These are phyloP conservation scores for Misgurnus anguillicaudatus DNA, from an alignment of 2,113 vertebrate genomes.

Conservation along the genomic window DNA sequence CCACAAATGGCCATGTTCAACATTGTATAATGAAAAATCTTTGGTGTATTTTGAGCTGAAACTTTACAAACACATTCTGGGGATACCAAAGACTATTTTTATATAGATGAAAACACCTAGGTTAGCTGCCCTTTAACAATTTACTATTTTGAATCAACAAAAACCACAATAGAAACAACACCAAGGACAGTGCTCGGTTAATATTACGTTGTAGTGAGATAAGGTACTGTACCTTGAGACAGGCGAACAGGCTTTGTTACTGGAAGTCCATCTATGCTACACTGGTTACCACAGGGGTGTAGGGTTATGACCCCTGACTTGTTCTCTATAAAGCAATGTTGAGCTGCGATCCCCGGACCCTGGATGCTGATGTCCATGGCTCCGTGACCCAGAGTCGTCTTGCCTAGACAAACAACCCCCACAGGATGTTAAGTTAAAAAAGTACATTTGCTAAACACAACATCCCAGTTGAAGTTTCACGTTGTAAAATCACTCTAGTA, in stretches of 20 bases:
- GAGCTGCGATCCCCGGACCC: conserved; percentile 80
- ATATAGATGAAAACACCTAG: no score
- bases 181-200: background rate
- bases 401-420: conserved; percentile 70
- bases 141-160: background rate
- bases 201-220: background rate
- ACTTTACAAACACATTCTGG: no score
- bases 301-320: conserved; percentile 79
- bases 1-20: no score
- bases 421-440: conserved; percentile 13
- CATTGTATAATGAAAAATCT: no score
- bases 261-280: conserved; percentile 81
- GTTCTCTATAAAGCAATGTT: conserved; percentile 95
- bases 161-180: background rate
- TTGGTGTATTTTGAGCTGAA: no score
- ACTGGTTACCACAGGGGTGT: conserved; percentile 88
- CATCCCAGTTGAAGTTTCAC: background rate
- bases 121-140: no score
- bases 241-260: conserved; percentile 81
- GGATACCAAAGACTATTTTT: no score
- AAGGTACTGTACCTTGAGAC: conserved; percentile 82
- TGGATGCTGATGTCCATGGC: conserved; percentile 84
- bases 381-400: conserved; percentile 83
- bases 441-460: conserved; percentile 7
- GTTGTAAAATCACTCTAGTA: background rate